These are phyloP conservation scores for Anoplophora glabripennis DNA, from an alignment of 1,140 invertebrate genomes.

Conservation along the genomic window DNA sequence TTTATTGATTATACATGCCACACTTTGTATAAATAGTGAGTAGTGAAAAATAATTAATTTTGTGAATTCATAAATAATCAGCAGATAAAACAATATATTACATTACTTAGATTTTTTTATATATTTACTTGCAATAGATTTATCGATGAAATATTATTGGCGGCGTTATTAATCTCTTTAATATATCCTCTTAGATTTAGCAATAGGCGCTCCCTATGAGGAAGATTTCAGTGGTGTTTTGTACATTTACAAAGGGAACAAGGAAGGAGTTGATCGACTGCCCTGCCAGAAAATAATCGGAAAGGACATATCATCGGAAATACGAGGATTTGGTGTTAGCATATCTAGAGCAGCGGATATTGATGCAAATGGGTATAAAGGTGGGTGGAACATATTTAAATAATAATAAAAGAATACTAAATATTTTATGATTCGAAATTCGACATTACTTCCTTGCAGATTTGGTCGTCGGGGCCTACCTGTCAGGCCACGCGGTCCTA, in stretches of 20 bases:
- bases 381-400: conserved; percentile 30
- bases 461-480: conserved; percentile 3
- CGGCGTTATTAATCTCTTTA: conserved; percentile 12
- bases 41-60: no score
- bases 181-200: conserved; percentile 51
- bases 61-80: no score
- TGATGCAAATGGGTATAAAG: conserved; percentile 50
- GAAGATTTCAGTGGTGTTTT: conserved; percentile 51
- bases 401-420: conserved; percentile 7
- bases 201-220: conserved; percentile 55
- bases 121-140: no score
- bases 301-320: conserved; percentile 36
- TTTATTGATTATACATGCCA: no score
- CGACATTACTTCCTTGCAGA: conserved; percentile 8
- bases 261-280: conserved; percentile 48
- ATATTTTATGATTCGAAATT: no score
- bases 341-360: conserved; percentile 52
- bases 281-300: conserved; percentile 51
- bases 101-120: no score
- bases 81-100: no score
- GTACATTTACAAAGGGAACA: conserved; percentile 53
- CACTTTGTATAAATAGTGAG: no score
- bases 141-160: no score
- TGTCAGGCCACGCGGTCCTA: conserved; percentile 12
- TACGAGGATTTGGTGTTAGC: conserved; percentile 54